phyloP scores from a whole-genome alignment of 2,888 invertebrate species.

The Dyspetes luteomarginatus region DNA sequence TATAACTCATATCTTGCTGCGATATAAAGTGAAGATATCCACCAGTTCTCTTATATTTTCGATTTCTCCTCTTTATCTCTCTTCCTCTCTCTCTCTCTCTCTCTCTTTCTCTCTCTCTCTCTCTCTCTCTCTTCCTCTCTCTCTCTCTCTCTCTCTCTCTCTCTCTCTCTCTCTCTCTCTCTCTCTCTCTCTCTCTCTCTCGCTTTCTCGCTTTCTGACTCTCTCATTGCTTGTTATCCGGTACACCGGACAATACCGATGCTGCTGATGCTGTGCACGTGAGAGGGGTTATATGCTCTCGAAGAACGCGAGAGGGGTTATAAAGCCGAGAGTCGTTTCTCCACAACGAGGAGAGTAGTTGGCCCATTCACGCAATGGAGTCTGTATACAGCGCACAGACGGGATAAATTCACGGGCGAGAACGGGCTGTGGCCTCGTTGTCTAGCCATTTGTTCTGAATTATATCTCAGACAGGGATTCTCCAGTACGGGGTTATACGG shows the following conservation, averaged over 20 bases:
- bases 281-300: not conserved
- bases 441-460: conserved; percentile 64
- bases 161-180: not conserved
- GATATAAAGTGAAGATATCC: not conserved
- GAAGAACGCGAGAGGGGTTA: conserved; percentile 28
- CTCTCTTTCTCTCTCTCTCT: not conserved
- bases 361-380: conserved; percentile 51
- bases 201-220: not conserved
- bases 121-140: not conserved
- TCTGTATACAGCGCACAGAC: conserved; percentile 23
- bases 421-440: conserved; percentile 56
- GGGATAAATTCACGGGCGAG: conserved; percentile 61
- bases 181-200: not conserved
- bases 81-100: not conserved
- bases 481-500: conserved; percentile 34
- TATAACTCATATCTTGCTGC: not conserved
- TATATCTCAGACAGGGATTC: conserved; percentile 56
- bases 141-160: not conserved
- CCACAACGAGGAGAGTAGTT: not conserved
- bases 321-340: conserved; percentile 47
- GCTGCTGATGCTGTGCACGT: conserved; percentile 3
- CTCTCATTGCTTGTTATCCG: conserved; percentile 29
- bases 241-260: conserved; percentile 21
- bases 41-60: not conserved
- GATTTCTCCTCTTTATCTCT: not conserved